Evolutionary conservation across 2,888 invertebrate genomes (phyloP).

Genomic region (Vanessa cardui): DNA sequence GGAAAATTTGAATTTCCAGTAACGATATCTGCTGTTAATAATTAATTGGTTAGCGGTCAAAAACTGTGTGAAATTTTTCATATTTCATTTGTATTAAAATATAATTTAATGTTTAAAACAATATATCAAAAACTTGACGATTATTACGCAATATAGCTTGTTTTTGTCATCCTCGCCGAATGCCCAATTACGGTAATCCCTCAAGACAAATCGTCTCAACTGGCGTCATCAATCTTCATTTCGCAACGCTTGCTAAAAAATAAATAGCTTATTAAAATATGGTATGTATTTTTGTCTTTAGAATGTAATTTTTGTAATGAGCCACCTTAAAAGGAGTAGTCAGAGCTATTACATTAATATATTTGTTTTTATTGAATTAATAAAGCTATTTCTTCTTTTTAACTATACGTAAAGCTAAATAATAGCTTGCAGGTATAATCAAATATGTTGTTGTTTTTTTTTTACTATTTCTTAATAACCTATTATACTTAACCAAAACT

Average conservation of each 20-base stretch:
- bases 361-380: no score
- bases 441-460: no score
- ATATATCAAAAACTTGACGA: neutral
- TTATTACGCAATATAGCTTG: neutral
- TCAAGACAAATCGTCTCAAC: constrained; percentile 17
- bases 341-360: neutral
- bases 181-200: constrained; percentile 23
- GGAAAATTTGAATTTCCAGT: neutral
- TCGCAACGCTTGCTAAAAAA: constrained; percentile 24
- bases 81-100: no score
- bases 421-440: no score
- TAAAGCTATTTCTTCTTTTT: no score
- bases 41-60: no score
- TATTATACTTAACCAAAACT: no score
- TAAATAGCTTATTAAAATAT: constrained; percentile 19
- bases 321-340: neutral
- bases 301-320: neutral
- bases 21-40: neutral
- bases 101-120: neutral
- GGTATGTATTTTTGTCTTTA: neutral
- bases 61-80: no score
- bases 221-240: constrained; percentile 21
- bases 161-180: constrained; percentile 15
- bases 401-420: no score
- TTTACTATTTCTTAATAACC: no score